Percentiles rank a stretch among this genome's conserved stretches.
Conservation (phyloP, 2,888 invertebrate genomes). For the Zaprionus obscuricornis region DNA sequence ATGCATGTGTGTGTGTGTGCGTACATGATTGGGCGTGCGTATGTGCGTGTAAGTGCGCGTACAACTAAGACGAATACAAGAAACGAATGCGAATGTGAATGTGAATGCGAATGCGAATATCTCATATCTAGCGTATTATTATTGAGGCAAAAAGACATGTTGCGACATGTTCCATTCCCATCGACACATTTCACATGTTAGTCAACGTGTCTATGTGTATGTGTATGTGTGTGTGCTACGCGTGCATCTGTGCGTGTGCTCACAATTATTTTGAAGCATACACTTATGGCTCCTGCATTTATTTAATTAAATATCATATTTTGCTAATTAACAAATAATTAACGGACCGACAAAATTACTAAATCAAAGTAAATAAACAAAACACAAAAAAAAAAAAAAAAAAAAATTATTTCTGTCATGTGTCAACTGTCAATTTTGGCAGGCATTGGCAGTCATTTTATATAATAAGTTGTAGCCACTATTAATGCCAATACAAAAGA, state of each 20-base stretch:
- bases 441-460: conserved; percentile 55
- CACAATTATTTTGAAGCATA: conserved; percentile 53
- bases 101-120: conserved; percentile 27
- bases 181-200: not conserved
- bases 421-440: conserved; percentile 48
- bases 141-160: conserved; percentile 67
- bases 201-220: conserved; percentile 14
- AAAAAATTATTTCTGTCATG: conserved; percentile 8
- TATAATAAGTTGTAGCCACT: conserved; percentile 63
- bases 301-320: conserved; percentile 54
- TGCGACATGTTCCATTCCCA: conserved; percentile 43
- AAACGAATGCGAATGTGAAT: conserved; percentile 31
- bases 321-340: conserved; percentile 12
- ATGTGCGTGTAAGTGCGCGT: conserved; percentile 20
- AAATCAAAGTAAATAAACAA: conserved; percentile 45
- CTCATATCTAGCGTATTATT: conserved; percentile 17
- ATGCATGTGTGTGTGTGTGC: not conserved
- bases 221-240: conserved; percentile 15
- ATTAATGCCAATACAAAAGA: conserved; percentile 37
- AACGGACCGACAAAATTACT: not conserved
- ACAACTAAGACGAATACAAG: too few relatives aligned
- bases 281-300: conserved; percentile 58
- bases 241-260: conserved; percentile 12
- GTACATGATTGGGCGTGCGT: conserved; percentile 7
- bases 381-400: too few relatives aligned